Conservation (phyloP, 2,888 invertebrate species). For the Thereva unica region DNA sequence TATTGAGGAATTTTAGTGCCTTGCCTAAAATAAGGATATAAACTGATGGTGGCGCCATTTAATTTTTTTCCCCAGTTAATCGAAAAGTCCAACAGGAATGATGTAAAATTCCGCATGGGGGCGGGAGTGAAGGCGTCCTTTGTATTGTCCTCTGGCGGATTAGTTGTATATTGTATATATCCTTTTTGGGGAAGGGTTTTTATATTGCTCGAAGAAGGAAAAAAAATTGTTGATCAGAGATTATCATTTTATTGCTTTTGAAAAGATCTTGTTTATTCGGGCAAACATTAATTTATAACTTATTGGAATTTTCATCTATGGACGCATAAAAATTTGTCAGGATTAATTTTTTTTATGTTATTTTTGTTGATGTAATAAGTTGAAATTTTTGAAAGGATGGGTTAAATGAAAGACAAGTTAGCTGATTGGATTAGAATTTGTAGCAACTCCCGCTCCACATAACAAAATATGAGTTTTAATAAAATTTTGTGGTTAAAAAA, state of each 20-base stretch:
- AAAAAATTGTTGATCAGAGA: conserved; percentile 22
- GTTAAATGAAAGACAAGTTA: no score
- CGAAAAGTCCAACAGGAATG: conserved; percentile 33
- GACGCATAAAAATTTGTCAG: conserved; percentile 26
- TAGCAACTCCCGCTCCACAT: no score
- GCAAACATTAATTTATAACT: conserved; percentile 21
- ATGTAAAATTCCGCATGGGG: conserved; percentile 24
- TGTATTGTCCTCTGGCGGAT: conserved; percentile 29
- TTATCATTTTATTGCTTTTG: conserved; percentile 30
- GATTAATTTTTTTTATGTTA: conserved; percentile 13
- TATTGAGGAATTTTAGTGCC: conserved; percentile 12
- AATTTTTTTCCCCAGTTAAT: conserved; percentile 27
- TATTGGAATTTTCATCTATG: conserved; percentile 21
- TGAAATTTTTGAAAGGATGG: no score
- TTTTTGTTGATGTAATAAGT: no score
- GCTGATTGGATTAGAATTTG: no score
- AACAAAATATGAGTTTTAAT: no score
- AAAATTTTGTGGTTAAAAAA: no score
- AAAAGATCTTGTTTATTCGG: background rate
- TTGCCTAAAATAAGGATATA: conserved; percentile 24
- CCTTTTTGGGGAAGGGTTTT: conserved; percentile 14
- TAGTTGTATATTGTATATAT: conserved; percentile 27
- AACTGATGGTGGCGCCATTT: conserved; percentile 18
- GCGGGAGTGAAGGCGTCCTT: background rate
- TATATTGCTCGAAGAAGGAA: conserved; percentile 14